These are phyloP conservation scores for Gryllus bimaculatus DNA, from an alignment of 1,140 invertebrate species.

Conservation along the genomic window DNA sequence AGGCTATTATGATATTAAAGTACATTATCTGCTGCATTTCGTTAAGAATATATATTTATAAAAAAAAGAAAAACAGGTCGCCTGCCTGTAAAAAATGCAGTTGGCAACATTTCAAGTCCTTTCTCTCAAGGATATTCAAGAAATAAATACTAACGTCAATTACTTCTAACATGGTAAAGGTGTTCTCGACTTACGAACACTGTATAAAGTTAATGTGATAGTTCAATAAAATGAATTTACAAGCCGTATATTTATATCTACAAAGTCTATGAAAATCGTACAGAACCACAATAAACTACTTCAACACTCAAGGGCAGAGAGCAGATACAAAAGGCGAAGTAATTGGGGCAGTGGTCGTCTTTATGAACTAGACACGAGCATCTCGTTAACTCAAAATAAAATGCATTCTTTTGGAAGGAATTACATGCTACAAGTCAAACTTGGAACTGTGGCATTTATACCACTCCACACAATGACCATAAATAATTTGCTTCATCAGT, in stretches of 20 bases:
- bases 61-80: too few relatives aligned
- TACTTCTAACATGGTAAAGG: background rate
- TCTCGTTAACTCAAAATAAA: background rate
- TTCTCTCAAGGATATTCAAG: background rate
- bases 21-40: too few relatives aligned
- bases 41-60: too few relatives aligned
- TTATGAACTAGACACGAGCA: background rate
- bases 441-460: too few relatives aligned
- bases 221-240: background rate
- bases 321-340: background rate
- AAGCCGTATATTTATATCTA: background rate
- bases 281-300: background rate
- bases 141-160: background rate
- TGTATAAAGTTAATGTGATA: background rate
- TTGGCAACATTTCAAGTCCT: background rate
- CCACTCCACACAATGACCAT: too few relatives aligned
- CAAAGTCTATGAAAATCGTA: background rate
- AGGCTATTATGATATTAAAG: too few relatives aligned
- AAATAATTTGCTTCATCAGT: too few relatives aligned
- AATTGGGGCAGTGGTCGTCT: background rate
- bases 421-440: too few relatives aligned
- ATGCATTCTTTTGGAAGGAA: background rate
- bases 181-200: background rate
- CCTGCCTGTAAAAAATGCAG: too few relatives aligned
- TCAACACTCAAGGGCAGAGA: background rate